Evolutionary conservation across 2,888 invertebrate genomes (phyloP), one percentile per base, ranked within the genome.

Genomic region (Dicycla oo): DNA sequence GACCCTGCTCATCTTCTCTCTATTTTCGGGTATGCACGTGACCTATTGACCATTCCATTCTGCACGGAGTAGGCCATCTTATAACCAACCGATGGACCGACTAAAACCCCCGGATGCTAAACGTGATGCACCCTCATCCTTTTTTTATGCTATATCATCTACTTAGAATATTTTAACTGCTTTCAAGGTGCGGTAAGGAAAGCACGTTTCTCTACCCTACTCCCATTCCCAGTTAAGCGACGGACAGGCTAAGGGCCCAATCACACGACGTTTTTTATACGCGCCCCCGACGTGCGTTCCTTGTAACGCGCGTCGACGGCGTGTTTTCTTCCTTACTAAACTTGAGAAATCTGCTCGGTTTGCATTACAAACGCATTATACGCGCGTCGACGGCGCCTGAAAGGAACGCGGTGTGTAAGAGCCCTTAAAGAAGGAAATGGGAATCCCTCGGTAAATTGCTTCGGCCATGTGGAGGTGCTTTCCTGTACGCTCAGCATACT

Each of bases 341-440:
- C n/a, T n/a, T n/a, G n/a, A n/a, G n/a, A n/a, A n/a, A n/a, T n/a
- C n/a, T n/a, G n/a, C n/a, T n/a, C n/a, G n/a, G n/a, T n/a, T n/a
- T n/a, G n/a, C n/a, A n/a, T n/a, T n/a, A n/a, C n/a, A n/a, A n/a
- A n/a, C n/a, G n/a, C n/a, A n/a, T n/a, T n/a, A n/a, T n/a, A n/a
- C n/a, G n/a, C n/a, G n/a, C n/a, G n/a, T n/a, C n/a, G n/a, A n/a
- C n/a, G n/a, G n/a, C n/a, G n/a, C n/a, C n/a, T n/a, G n/a, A n/a
- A n/a, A n/a, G n/a, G n/a, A n/a, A n/a, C n/a, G n/a, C n/a, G n/a
- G n/a, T n/a, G n/a, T n/a, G n/a, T n/a, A n/a, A n/a, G n/a, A n/a
- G n/a, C n/a, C n/a, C n/a, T n/a, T n/a, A n/a, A 51, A 80, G 54
- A 49, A 66, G 62, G 58, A 78, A 81, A 81, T 63, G 26, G 57